phyloP scores from a whole-genome alignment of 2,113 vertebrate species.

The Eleginops maclovinus region DNA sequence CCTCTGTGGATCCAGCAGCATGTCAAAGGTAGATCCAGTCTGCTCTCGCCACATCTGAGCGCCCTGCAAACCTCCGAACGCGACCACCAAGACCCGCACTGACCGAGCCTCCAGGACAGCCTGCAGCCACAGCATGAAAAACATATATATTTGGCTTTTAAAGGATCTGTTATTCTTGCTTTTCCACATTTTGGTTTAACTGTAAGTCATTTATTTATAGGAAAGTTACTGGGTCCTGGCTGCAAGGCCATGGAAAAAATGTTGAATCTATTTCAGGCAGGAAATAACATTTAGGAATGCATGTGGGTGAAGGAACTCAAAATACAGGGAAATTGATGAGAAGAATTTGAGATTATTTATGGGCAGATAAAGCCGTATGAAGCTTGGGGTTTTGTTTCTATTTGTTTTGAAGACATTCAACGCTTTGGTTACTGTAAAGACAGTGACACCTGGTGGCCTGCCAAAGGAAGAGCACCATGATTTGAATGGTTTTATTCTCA shows the following conservation, averaged over 20 bases:
- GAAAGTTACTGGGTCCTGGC: neutral
- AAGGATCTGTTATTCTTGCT: neutral
- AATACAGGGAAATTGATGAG: neutral
- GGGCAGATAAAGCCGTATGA: too few relatives aligned
- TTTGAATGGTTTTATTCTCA: too few relatives aligned
- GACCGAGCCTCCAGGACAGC: slow-evolving; percentile 73
- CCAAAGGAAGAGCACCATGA: too few relatives aligned
- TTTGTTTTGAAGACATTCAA: too few relatives aligned
- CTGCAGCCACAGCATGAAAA: slow-evolving; percentile 35
- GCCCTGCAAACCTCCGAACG: slow-evolving; percentile 73
- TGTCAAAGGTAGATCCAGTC: slow-evolving; percentile 72
- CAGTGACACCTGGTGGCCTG: too few relatives aligned
- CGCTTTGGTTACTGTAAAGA: too few relatives aligned
- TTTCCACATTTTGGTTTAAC: neutral
- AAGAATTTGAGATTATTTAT: too few relatives aligned
- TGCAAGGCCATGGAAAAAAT: slow-evolving; percentile 3
- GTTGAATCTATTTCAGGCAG: neutral
- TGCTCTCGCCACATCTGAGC: slow-evolving; percentile 77
- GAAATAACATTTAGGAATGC: neutral
- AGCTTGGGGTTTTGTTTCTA: too few relatives aligned
- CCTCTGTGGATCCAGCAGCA: slow-evolving; percentile 78
- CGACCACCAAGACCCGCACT: slow-evolving; percentile 75
- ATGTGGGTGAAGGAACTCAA: neutral
- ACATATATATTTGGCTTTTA: neutral
- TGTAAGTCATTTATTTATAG: neutral